Conservation (phyloP, 1,140 invertebrate species). For the Andrena cerasifolii region DNA sequence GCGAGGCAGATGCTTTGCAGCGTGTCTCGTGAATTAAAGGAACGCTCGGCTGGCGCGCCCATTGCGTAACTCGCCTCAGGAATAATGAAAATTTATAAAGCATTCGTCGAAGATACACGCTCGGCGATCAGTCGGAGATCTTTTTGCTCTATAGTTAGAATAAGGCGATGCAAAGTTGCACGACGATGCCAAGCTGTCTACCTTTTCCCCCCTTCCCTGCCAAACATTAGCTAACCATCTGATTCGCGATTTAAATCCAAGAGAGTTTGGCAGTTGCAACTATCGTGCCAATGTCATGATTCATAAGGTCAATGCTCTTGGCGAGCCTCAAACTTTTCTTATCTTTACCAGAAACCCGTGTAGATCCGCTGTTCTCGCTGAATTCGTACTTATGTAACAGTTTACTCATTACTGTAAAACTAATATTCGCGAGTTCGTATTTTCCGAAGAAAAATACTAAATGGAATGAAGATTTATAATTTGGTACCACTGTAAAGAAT, state of each 20-base stretch:
- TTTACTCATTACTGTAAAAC: too few species aligned
- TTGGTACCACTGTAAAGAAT: too few species aligned
- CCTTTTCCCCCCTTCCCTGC: conserved; percentile 54
- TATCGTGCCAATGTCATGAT: conserved; percentile 38
- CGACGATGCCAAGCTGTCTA: conserved; percentile 68
- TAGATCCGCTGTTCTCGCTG: background rate
- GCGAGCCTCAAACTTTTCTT: background rate
- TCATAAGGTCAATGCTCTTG: conserved; percentile 31
- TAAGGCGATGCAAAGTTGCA: conserved; percentile 18
- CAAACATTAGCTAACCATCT: conserved; percentile 61
- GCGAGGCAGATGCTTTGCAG: too few species aligned
- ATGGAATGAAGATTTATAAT: too few species aligned
- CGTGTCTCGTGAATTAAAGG: too few species aligned
- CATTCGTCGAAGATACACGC: background rate
- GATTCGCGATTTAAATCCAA: conserved; percentile 47
- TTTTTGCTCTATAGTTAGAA: background rate
- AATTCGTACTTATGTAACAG: too few species aligned
- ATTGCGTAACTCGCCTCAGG: background rate
- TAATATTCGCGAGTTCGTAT: too few species aligned
- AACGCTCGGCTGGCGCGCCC: background rate
- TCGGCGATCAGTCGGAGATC: too few species aligned
- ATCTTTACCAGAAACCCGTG: background rate
- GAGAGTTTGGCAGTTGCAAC: conserved; percentile 13
- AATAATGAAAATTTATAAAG: background rate
- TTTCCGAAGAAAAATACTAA: too few species aligned